Percentiles rank a stretch among this genome's conserved stretches.
Evolutionary conservation across 2,888 invertebrate genomes (phyloP).

Genomic region (Dasypolia templi): DNA sequence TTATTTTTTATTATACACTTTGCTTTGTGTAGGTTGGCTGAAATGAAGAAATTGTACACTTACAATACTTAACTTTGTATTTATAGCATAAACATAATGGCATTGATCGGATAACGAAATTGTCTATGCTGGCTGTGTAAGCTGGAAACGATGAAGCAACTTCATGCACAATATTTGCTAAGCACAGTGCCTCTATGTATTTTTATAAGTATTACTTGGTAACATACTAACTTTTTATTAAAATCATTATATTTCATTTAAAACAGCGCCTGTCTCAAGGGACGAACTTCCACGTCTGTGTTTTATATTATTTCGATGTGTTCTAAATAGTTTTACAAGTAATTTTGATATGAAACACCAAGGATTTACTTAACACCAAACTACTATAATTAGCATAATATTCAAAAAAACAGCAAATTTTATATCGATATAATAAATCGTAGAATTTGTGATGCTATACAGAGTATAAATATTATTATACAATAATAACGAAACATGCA

Average conservation of each 20-base stretch:
- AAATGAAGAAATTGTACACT: constrained; percentile 44
- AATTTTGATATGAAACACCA: constrained; percentile 58
- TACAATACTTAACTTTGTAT: constrained; percentile 50
- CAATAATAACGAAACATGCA: constrained; percentile 55
- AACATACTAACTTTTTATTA: constrained; percentile 62
- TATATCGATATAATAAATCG: constrained; percentile 38
- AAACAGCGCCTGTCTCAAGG: constrained; percentile 64
- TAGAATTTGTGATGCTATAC: constrained; percentile 67
- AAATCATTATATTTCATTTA: constrained; percentile 53
- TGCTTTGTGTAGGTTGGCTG: constrained; percentile 54
- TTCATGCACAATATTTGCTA: constrained; percentile 80
- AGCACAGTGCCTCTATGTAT: constrained; percentile 77
- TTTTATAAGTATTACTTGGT: constrained; percentile 71
- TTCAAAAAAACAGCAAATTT: constrained; percentile 41
- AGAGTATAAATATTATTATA: constrained; percentile 67
- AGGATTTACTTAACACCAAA: constrained; percentile 64
- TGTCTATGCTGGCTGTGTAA: constrained; percentile 65
- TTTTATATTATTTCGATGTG: constrained; percentile 69
- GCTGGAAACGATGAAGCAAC: constrained; percentile 67
- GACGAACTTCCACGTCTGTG: constrained; percentile 70
- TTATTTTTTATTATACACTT: constrained; percentile 26
- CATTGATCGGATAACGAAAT: constrained; percentile 53
- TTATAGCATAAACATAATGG: constrained; percentile 46
- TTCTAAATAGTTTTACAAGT: constrained; percentile 64
- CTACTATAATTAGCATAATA: constrained; percentile 54